Conservation (phyloP, 2,797 vertebrate genomes). For the Notolabrus celidotus region DNA sequence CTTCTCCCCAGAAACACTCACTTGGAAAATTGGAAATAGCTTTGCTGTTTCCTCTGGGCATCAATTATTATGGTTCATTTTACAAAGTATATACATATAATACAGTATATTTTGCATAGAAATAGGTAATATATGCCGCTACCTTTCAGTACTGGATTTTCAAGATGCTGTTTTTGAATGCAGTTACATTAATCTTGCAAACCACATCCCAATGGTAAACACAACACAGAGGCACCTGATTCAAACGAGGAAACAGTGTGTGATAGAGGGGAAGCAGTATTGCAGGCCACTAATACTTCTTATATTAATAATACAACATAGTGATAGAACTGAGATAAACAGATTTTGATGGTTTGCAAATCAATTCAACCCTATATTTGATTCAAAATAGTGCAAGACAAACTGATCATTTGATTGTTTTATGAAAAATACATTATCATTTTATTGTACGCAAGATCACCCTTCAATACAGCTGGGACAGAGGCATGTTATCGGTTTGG, state of each 20-base stretch:
- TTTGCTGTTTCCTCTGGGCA: conserved; percentile 52
- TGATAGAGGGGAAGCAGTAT: conserved; percentile 28
- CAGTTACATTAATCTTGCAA: conserved; percentile 2
- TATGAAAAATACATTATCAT: no score
- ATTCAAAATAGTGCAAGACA: no score
- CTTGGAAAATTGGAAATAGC: conserved; percentile 72
- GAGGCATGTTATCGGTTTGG: no score
- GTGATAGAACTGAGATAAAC: not conserved
- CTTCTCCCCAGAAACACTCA: conserved; percentile 59
- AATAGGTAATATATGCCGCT: conserved; percentile 14
- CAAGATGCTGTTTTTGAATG: conserved; percentile 22
- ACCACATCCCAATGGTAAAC: conserved; percentile 2
- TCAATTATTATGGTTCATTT: conserved; percentile 49
- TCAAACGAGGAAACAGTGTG: conserved; percentile 42
- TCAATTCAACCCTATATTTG: no score
- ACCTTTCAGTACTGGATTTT: not conserved
- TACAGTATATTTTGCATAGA: conserved; percentile 20
- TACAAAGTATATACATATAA: conserved; percentile 39
- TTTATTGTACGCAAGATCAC: no score
- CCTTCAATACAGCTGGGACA: no score
- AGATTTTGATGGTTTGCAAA: no score
- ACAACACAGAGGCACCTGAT: conserved; percentile 6
- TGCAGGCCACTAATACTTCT: no score
- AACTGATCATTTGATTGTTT: no score
- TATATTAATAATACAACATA: not conserved